Evolutionary conservation across 2,888 invertebrate species (phyloP).

Genomic region (Pheosia tremula): DNA sequence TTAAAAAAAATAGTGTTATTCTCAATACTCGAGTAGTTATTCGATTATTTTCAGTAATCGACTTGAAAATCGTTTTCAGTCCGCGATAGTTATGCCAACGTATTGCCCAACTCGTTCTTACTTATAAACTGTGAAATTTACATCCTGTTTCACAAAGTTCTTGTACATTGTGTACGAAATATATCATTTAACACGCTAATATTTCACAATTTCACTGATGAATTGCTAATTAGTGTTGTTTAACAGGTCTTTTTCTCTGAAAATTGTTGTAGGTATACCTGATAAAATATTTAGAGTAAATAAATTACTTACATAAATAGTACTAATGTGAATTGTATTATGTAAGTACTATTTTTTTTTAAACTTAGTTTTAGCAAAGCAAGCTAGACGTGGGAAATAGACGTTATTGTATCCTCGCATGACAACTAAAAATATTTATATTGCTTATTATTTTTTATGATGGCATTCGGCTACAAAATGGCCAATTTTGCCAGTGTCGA

Average conservation of each 20-base stretch:
- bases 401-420: too few species aligned
- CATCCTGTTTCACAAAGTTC: slow-evolving; percentile 40
- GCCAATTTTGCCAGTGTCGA: too few species aligned
- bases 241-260: neutral
- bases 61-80: neutral
- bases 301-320: too few species aligned
- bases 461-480: too few species aligned
- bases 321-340: too few species aligned
- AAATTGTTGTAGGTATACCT: neutral
- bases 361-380: too few species aligned
- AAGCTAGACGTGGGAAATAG: too few species aligned
- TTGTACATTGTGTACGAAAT: slow-evolving; percentile 19
- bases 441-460: too few species aligned
- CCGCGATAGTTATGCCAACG: neutral
- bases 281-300: neutral
- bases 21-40: neutral
- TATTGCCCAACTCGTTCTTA: slow-evolving; percentile 20
- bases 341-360: too few species aligned
- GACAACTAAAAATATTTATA: too few species aligned
- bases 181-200: slow-evolving; percentile 15
- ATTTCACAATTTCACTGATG: neutral
- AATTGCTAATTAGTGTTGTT: neutral
- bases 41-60: neutral
- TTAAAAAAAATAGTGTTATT: too few species aligned
- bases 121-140: slow-evolving; percentile 38